Percentiles rank a stretch among this genome's conserved stretches.
phyloP scores from a whole-genome alignment of 1,140 invertebrate genomes.

The Leguminivora glycinivorella region DNA sequence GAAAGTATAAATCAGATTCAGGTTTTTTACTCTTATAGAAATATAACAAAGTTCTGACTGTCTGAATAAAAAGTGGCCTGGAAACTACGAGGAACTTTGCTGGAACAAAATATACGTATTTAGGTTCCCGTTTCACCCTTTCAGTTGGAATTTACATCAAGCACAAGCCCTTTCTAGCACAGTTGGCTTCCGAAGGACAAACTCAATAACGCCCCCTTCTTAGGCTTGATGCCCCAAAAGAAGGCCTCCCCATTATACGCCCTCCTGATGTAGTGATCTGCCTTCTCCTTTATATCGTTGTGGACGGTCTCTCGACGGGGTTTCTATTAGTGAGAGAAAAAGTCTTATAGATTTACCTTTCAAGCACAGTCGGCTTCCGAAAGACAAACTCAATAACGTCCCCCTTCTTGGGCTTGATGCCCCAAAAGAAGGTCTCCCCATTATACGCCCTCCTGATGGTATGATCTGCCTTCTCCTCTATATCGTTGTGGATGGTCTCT shows the following conservation, averaged over 20 bases:
- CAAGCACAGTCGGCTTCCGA: slow-evolving; percentile 85
- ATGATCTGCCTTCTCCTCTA: slow-evolving; percentile 92
- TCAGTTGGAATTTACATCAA: no score
- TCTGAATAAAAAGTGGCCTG: no score
- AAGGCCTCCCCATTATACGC: slow-evolving; percentile 94
- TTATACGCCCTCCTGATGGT: slow-evolving; percentile 90
- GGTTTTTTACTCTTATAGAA: no score
- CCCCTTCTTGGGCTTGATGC: slow-evolving; percentile 89
- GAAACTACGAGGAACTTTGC: no score
- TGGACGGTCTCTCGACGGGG: slow-evolving; percentile 87
- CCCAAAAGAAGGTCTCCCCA: slow-evolving; percentile 96
- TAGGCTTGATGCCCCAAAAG: slow-evolving; percentile 95
- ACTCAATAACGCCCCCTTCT: slow-evolving; percentile 88
- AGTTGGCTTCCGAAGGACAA: slow-evolving; percentile 89
- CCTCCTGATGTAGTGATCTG: slow-evolving; percentile 88
- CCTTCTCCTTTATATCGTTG: slow-evolving; percentile 91
- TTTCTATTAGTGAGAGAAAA: slow-evolving; percentile 88
- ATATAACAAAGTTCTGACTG: no score
- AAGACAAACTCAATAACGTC: slow-evolving; percentile 92
- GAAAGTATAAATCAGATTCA: no score
- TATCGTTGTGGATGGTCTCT: slow-evolving; percentile 86
- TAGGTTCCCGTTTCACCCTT: no score
- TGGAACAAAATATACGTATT: no score
- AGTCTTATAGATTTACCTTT: slow-evolving; percentile 84
- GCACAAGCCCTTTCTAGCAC: slow-evolving; percentile 88